Percentiles rank a stretch among this genome's conserved stretches.
Evolutionary conservation across 1,140 invertebrate species (phyloP).

Genomic region (Leucophenga varia): DNA sequence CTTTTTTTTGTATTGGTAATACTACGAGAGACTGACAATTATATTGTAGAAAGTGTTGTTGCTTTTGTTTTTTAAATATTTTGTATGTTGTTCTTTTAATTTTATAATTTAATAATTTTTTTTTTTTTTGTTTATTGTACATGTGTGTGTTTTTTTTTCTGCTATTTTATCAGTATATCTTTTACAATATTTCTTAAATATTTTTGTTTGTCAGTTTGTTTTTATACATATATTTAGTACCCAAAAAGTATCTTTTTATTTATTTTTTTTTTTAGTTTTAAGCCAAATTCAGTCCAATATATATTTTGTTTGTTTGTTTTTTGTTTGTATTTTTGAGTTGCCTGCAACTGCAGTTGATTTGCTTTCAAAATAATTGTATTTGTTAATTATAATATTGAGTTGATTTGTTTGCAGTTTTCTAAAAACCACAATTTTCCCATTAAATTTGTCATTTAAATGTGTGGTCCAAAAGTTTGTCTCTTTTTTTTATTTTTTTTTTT

Average conservation of each 20-base stretch:
- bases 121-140: neutral
- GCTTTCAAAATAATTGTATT: conserved; percentile 49
- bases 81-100: too few species aligned
- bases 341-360: conserved; percentile 54
- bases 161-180: conserved; percentile 18
- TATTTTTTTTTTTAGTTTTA: conserved; percentile 22
- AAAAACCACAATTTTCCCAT: too few species aligned
- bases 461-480: conserved; percentile 50
- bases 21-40: too few species aligned
- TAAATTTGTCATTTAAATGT: conserved; percentile 28
- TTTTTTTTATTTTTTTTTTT: conserved; percentile 8
- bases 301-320: conserved; percentile 18
- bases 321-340: conserved; percentile 35
- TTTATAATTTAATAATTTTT: neutral
- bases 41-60: too few species aligned
- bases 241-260: conserved; percentile 46
- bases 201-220: conserved; percentile 21
- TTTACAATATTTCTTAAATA: conserved; percentile 47
- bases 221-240: conserved; percentile 25
- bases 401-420: conserved; percentile 21
- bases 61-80: too few species aligned
- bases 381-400: conserved; percentile 22
- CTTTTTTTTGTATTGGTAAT: too few species aligned
- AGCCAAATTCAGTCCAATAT: conserved; percentile 52
- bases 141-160: conserved; percentile 12